Evolutionary conservation across 2,888 invertebrate species (phyloP), one percentile per base, ranked within the genome.

Genomic region (Xestoiulus laeticollis): DNA sequence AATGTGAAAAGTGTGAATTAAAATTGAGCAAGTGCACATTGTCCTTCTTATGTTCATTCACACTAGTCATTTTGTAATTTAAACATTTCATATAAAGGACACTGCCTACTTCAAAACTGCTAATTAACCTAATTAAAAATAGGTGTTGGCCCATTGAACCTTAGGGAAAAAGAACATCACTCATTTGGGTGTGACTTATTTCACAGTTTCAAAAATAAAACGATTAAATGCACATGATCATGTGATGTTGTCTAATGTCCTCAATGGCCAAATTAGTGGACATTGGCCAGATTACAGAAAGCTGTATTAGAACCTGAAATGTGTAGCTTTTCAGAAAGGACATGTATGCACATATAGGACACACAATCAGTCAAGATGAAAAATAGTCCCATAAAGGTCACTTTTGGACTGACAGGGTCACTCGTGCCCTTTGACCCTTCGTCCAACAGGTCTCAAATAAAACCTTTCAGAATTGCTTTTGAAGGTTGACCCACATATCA

Each of bases 151-250:
- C 59, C 22, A 8, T 16, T 59, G 59, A 12, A 59, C 59, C 22
- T 4, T 22, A 22, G 59, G 59, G 59, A 59, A 59, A 59, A 59
- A 4, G 22, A 4, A 59, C 59, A 59, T 59, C 59, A 22, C n/a
- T 59, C 59, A 59, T 59, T n/a, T 59, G 59, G 59, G 59, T 59
- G 59, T n/a, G 59, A 59, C 59, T 59, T 59, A 10, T 59, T n/a
- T 59, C n/a, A 22, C 1, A 44, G 14, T 8, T 44, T 2, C 8
- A 12, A 14, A 44, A 44, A 44, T 14, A 1, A 44, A 44, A 44
- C 14, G 8, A 14, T 44, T 44, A 12, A 44, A 44, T n/a, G n/a
- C n/a, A 2, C 44, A 12, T 44, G 44, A 12, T 44, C 8, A 44
- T 44, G 44, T 44, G 10, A 44, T 44, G 8, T 44, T 12, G 44